Percentiles rank a stretch among this genome's conserved stretches.
These are phyloP conservation scores for Zosterops lateralis DNA, from an alignment of 2,113 vertebrate species.

Conservation along the genomic window DNA sequence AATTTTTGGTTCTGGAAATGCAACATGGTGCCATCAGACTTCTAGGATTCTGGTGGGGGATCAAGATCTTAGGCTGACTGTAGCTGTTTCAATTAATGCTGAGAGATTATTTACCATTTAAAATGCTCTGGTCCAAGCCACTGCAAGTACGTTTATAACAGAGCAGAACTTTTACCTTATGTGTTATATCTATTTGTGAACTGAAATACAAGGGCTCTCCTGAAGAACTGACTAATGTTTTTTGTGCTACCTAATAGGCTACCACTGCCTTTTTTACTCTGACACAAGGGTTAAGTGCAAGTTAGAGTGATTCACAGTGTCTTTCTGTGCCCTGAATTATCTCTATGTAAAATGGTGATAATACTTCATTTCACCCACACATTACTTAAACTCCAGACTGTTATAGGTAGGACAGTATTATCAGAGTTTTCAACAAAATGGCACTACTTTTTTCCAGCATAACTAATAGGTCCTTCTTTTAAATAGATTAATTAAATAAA, in stretches of 20 bases:
- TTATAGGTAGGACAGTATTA: slow-evolving; percentile 37
- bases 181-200: background rate
- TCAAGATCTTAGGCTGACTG: background rate
- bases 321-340: background rate
- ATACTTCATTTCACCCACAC: slow-evolving; percentile 25
- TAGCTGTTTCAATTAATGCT: background rate
- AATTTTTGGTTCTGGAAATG: background rate
- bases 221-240: background rate
- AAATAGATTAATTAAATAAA: slow-evolving; percentile 7
- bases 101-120: background rate
- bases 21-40: background rate
- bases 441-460: background rate
- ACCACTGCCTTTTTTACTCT: background rate
- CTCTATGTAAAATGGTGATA: background rate
- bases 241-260: background rate
- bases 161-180: background rate
- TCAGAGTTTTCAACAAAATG: slow-evolving; percentile 18
- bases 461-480: background rate
- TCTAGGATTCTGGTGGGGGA: background rate
- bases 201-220: background rate
- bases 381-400: background rate
- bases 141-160: background rate
- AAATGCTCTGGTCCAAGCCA: background rate
- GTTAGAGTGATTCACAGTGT: background rate
- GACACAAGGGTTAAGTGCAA: background rate